Conservation (phyloP, 2,888 invertebrate genomes). For the Erebia ligea region DNA sequence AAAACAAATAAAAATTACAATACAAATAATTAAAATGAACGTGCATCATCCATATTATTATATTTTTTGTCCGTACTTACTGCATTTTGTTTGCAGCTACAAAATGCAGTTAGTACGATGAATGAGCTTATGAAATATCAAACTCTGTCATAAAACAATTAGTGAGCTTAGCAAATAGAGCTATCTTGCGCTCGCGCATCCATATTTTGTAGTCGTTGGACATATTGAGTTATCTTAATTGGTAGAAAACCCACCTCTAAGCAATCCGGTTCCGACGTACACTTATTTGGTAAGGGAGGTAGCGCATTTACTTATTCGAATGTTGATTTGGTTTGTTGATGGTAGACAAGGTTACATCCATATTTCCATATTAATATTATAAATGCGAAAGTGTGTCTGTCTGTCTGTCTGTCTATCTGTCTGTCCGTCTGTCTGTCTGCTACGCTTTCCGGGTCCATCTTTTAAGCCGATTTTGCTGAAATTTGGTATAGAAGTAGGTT, state of each 20-base stretch:
- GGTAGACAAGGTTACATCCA: background rate
- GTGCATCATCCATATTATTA: too few species aligned
- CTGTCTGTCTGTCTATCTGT: too few species aligned
- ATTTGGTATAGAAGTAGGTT: too few species aligned
- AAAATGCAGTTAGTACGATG: conserved; percentile 1
- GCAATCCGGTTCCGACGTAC: conserved; percentile 36
- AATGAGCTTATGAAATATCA: conserved; percentile 10
- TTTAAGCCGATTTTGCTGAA: too few species aligned
- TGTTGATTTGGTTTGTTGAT: background rate
- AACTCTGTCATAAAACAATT: conserved; percentile 50
- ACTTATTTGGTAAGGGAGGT: conserved; percentile 19
- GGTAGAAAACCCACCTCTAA: conserved; percentile 52
- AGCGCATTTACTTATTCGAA: conserved; percentile 17
- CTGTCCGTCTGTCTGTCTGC: too few species aligned
- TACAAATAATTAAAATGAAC: too few species aligned
- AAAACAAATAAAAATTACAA: too few species aligned
- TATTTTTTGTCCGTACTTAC: background rate
- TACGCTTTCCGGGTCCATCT: too few species aligned
- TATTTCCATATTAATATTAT: too few species aligned
- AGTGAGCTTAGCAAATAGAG: conserved; percentile 48
- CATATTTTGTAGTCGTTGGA: conserved; percentile 58
- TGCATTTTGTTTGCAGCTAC: too few species aligned
- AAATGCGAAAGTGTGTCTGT: too few species aligned
- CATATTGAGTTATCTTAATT: conserved; percentile 69
- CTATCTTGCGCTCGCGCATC: conserved; percentile 56